phyloP scores from a whole-genome alignment of 2,113 vertebrate species.

The Callionymus lyra region DNA sequence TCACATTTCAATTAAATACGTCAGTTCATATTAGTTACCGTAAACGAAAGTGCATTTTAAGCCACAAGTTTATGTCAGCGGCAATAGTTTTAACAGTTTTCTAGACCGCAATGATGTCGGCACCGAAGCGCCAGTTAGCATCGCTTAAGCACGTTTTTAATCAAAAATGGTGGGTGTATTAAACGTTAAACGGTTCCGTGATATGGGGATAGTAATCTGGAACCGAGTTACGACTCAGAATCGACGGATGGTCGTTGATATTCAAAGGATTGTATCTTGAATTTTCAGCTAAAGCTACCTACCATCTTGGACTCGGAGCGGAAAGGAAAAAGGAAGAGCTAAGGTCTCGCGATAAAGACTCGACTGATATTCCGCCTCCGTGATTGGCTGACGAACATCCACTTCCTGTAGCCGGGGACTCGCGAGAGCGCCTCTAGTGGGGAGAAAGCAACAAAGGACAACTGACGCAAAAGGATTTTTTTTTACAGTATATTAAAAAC shows the following conservation, averaged over 20 bases:
- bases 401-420: conserved; percentile 9
- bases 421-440: conserved; percentile 19
- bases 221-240: too few relatives aligned
- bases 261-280: background rate
- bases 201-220: too few relatives aligned
- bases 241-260: conserved; percentile 58
- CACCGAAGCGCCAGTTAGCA: background rate
- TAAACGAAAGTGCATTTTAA: too few relatives aligned
- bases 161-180: conserved; percentile 10
- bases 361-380: conserved; percentile 24
- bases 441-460: background rate
- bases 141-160: background rate
- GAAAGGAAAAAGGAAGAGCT: conserved; percentile 68
- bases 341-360: conserved; percentile 66
- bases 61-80: background rate
- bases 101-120: conserved; percentile 1
- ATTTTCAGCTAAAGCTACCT: conserved; percentile 40
- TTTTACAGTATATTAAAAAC: too few relatives aligned
- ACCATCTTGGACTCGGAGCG: conserved; percentile 71
- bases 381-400: conserved; percentile 22
- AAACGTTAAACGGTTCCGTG: background rate
- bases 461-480: too few relatives aligned
- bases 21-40: too few relatives aligned
- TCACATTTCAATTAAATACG: too few relatives aligned
- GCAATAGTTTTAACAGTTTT: background rate